Base-by-base conservation (phyloP, 2,797 vertebrate species). In the Coranthus polyacanthus region DNA sequence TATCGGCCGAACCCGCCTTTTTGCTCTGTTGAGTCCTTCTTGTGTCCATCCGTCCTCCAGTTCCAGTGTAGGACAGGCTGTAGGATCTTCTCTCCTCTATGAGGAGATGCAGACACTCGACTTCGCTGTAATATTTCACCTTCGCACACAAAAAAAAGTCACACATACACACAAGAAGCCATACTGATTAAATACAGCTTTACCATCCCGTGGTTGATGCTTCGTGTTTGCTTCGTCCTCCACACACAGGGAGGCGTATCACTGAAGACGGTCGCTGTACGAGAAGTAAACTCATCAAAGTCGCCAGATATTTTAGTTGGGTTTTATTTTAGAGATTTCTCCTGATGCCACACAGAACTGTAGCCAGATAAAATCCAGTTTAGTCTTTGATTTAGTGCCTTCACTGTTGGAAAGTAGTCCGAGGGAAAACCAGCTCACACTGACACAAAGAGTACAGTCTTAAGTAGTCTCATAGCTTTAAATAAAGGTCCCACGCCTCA, bases 51-150 rank as follows among this genome's bases (percentile, higher is more conserved):
- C 2, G 1, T 71, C 54, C 34, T 68, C 36, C 59, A 1, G 43
- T 29, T 58, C 17, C 44, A 15, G 49, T 18, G 4, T 54, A 45
- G 44, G 16, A 26, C 62, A 92, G 92, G 93, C 94, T 94, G 94
- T 92, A 94, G 92, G 94, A 94, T 89, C 79, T 87, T 93, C 91
- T 89, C 95, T 97, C 97, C 96, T 98, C 97, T 54, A 21, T 90
- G 90, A 92, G 88, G 89, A 85, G 67, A 95, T 89, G 91, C 93
- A 7, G 61, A 78, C 95, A 88, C 94, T 54, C 9, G 5, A 54
- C 41, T 63, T 60, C 10, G 11, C 55, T 44, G 45, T 58, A 43
- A 45, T 32, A 10, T 26, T 21, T 46, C 81, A 64, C 70, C 39
- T 47, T 34, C 54, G 53, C 68, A 70, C n/a, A n/a, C n/a, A n/a